phyloP scores from a whole-genome alignment of 1,140 invertebrate species.

The Aphelinus certus region DNA sequence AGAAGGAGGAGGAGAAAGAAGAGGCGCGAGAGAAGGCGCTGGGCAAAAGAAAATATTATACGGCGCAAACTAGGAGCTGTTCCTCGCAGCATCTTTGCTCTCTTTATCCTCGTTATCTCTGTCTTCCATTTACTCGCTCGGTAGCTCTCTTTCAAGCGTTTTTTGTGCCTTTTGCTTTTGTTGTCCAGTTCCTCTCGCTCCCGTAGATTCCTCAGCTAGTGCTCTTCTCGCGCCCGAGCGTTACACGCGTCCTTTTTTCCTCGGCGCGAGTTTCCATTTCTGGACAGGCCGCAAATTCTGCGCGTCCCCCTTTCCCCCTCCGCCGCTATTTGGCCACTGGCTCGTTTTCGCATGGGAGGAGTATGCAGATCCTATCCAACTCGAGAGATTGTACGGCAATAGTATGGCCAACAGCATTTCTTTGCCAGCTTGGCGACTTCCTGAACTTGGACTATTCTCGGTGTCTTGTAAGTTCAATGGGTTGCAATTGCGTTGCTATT shows the following conservation, averaged over 20 bases:
- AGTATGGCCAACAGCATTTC: no score
- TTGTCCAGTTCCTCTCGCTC: not conserved
- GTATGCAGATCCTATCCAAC: no score
- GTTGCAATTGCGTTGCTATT: no score
- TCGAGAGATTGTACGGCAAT: no score
- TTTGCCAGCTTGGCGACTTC: no score
- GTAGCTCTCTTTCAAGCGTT: not conserved
- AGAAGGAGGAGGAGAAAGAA: not conserved
- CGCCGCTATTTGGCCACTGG: no score
- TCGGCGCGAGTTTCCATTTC: conserved; percentile 8
- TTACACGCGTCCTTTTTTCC: not conserved
- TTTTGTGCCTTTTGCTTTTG: not conserved
- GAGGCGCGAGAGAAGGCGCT: conserved; percentile 5
- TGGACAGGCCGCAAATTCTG: conserved; percentile 6
- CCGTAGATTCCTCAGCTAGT: not conserved
- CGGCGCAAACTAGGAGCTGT: not conserved
- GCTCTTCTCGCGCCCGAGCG: not conserved
- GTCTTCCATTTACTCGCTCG: not conserved
- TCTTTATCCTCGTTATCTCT: not conserved
- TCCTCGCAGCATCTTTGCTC: conserved; percentile 10
- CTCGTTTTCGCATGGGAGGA: no score
- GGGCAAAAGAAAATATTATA: conserved; percentile 15
- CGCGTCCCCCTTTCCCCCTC: not conserved
- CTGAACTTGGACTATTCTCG: no score
- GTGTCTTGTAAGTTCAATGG: no score